phyloP scores from a whole-genome alignment of 1,140 invertebrate species.

The Coenobita brevimanus region DNA sequence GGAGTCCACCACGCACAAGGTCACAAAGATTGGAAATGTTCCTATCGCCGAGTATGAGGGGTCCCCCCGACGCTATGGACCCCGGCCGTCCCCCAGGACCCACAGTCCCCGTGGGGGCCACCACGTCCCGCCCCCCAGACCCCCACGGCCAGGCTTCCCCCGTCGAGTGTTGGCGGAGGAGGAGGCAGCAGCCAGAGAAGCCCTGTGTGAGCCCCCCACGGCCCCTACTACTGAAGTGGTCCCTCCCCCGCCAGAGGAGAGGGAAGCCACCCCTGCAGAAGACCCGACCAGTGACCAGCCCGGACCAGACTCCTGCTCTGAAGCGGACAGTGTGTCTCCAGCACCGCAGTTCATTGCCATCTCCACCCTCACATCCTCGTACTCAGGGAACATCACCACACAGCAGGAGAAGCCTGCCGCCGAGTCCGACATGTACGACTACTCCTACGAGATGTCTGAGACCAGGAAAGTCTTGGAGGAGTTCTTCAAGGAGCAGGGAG shows the following conservation, averaged over 20 bases:
- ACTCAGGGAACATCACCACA: slow-evolving; percentile 48
- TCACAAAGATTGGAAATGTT: slow-evolving; percentile 86
- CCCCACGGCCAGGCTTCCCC: slow-evolving; percentile 70
- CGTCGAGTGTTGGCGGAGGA: slow-evolving; percentile 59
- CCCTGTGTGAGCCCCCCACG: slow-evolving; percentile 1
- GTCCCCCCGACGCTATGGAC: slow-evolving; percentile 89
- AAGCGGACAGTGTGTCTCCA: slow-evolving; percentile 58
- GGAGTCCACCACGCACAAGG: slow-evolving; percentile 63
- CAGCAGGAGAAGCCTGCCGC: slow-evolving; percentile 28
- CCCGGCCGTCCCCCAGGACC: slow-evolving; percentile 72
- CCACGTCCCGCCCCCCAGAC: slow-evolving; percentile 69
- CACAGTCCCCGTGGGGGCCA: slow-evolving; percentile 71
- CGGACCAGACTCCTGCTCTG: slow-evolving; percentile 50
- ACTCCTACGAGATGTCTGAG: slow-evolving; percentile 92
- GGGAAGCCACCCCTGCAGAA: slow-evolving; percentile 37
- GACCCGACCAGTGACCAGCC: slow-evolving; percentile 41
- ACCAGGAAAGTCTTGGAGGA: slow-evolving; percentile 92
- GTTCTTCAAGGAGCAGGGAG: slow-evolving; percentile 90
- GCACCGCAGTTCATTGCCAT: slow-evolving; percentile 63
- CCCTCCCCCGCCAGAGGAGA: slow-evolving; percentile 24
- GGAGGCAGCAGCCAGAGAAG: slow-evolving; percentile 52
- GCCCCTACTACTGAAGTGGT: slow-evolving; percentile 2
- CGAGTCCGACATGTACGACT: slow-evolving; percentile 72
- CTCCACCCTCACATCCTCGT: slow-evolving; percentile 68
- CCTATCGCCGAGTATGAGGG: slow-evolving; percentile 94